These are phyloP conservation scores for Leptothorax acervorum DNA, from an alignment of 2,888 invertebrate genomes.

Conservation along the genomic window DNA sequence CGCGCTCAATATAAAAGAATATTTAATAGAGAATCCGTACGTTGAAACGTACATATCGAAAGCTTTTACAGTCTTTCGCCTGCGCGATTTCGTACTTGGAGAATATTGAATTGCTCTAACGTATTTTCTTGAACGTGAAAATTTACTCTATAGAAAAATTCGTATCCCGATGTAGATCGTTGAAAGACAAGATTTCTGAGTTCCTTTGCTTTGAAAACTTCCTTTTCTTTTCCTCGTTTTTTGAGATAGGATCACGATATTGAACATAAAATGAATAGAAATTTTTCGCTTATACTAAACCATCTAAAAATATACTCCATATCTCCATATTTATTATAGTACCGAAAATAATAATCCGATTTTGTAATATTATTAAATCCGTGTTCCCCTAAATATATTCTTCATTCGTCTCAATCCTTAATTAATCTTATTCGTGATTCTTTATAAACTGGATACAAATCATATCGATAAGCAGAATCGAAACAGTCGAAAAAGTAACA, in stretches of 20 bases:
- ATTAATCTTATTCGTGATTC: background rate
- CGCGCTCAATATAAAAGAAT: constrained; percentile 11
- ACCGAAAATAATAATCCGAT: background rate
- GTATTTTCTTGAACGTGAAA: constrained; percentile 50
- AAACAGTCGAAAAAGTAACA: background rate
- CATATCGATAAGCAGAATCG: background rate
- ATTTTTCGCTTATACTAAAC: background rate
- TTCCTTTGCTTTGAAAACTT: constrained; percentile 48
- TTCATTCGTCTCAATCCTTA: background rate
- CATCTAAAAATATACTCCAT: background rate
- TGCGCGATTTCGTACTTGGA: constrained; percentile 35
- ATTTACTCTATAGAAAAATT: constrained; percentile 49
- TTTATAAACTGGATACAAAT: background rate
- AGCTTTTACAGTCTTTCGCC: constrained; percentile 25
- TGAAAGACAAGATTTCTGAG: constrained; percentile 49
- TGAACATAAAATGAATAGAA: constrained; percentile 13
- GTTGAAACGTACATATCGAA: constrained; percentile 36
- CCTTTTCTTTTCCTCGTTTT: background rate
- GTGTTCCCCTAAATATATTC: background rate
- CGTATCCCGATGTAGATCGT: constrained; percentile 37
- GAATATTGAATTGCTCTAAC: constrained; percentile 55
- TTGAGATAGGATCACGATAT: constrained; percentile 15
- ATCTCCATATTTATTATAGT: background rate
- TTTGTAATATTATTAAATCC: background rate
- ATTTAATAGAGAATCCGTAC: constrained; percentile 25